phyloP scores from a whole-genome alignment of 1,140 invertebrate species.

The Bradysia coprophila region DNA sequence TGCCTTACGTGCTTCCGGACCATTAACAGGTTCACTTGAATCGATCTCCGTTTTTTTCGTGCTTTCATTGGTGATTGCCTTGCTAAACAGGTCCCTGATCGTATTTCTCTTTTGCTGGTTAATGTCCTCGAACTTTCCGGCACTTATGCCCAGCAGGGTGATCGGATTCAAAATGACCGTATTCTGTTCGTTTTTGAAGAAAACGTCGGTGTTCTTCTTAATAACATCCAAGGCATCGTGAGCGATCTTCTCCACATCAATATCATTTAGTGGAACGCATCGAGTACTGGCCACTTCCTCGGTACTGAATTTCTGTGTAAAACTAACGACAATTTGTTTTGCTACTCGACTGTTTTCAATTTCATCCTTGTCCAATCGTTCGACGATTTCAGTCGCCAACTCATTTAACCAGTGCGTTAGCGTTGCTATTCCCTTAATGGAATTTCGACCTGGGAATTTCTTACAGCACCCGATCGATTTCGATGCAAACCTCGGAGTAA shows the following conservation, averaged over 20 bases:
- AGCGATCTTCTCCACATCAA: slow-evolving; percentile 36
- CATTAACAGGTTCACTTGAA: slow-evolving; percentile 13
- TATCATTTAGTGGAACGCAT: slow-evolving; percentile 21
- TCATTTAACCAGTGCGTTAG: slow-evolving; percentile 67
- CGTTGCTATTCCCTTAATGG: slow-evolving; percentile 48
- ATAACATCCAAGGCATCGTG: slow-evolving; percentile 38
- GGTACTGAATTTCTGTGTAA: slow-evolving; percentile 34
- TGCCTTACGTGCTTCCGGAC: slow-evolving; percentile 10
- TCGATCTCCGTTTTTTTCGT: slow-evolving; percentile 6
- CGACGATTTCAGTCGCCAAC: slow-evolving; percentile 61
- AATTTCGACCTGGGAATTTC: slow-evolving; percentile 69
- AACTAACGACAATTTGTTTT: slow-evolving; percentile 41
- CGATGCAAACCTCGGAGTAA: slow-evolving; percentile 59
- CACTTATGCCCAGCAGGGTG: slow-evolving; percentile 52
- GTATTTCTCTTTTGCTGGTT: slow-evolving; percentile 30
- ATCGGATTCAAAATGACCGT: slow-evolving; percentile 33
- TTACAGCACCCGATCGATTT: slow-evolving; percentile 95
- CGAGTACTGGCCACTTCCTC: slow-evolving; percentile 38
- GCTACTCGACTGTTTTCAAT: slow-evolving; percentile 47
- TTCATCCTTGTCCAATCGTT: slow-evolving; percentile 67
- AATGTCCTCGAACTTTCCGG: slow-evolving; percentile 54
- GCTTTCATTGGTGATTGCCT: slow-evolving; percentile 8
- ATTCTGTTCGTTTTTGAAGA: slow-evolving; percentile 16
- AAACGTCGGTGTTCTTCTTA: slow-evolving; percentile 27
- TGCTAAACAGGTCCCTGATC: slow-evolving; percentile 19